These are phyloP conservation scores for Rutpela maculata DNA, from an alignment of 2,888 invertebrate genomes.

Conservation along the genomic window DNA sequence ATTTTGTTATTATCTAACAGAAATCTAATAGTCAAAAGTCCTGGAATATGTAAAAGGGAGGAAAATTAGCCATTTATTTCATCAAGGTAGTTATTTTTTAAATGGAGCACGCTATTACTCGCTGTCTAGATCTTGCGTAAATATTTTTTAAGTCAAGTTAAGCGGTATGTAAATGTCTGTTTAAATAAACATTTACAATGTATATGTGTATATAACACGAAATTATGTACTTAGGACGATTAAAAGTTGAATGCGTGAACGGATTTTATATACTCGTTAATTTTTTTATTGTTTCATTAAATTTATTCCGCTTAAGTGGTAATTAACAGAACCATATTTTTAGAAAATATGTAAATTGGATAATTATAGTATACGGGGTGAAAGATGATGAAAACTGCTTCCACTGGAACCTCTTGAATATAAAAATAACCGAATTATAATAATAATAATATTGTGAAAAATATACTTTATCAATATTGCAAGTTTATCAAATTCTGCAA, in stretches of 20 bases:
- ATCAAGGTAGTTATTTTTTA: background rate
- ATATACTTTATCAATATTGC: no score
- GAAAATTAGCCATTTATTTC: background rate
- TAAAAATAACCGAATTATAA: no score
- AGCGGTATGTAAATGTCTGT: background rate
- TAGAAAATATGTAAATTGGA: no score
- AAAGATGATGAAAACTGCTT: no score
- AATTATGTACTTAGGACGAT: constrained; percentile 1
- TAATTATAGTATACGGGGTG: no score
- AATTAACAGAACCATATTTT: no score
- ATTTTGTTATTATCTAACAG: background rate
- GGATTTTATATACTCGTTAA: background rate
- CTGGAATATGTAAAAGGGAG: background rate
- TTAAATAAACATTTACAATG: constrained; percentile 1
- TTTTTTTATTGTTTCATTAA: background rate
- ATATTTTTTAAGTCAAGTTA: background rate
- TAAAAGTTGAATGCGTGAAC: background rate
- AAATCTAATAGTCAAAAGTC: background rate
- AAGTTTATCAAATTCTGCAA: no score
- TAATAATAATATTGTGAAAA: no score
- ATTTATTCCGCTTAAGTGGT: background rate
- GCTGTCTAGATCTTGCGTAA: background rate
- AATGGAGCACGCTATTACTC: background rate
- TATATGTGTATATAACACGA: constrained; percentile 3
- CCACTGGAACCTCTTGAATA: no score